Evolutionary conservation across 2,113 vertebrate genomes (phyloP).

Genomic region (Scalopus aquaticus): DNA sequence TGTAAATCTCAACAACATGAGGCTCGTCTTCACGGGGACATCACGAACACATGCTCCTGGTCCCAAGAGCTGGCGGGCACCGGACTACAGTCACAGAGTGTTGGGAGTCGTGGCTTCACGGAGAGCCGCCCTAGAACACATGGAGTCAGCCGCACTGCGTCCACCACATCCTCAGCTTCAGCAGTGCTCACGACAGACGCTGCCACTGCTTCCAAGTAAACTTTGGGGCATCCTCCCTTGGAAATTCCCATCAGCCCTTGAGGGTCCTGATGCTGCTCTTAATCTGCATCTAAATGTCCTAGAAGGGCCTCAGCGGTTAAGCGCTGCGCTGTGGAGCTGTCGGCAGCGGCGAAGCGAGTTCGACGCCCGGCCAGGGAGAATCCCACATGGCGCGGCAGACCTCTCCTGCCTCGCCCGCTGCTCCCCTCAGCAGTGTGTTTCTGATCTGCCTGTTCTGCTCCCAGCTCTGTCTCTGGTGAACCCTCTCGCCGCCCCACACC

Average conservation of each 20-base stretch:
- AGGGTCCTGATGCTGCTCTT: not conserved
- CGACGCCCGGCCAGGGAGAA: too few relatives aligned
- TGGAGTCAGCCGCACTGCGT: not conserved
- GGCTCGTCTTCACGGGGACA: not conserved
- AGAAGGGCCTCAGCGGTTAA: too few relatives aligned
- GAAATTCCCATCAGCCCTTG: not conserved
- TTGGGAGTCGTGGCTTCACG: not conserved
- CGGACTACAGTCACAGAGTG: not conserved
- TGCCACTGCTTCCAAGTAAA: not conserved
- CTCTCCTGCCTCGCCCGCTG: too few relatives aligned
- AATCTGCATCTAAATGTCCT: too few relatives aligned
- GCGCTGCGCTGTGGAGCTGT: too few relatives aligned
- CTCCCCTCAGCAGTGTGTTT: too few relatives aligned
- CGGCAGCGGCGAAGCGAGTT: too few relatives aligned
- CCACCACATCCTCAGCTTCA: not conserved
- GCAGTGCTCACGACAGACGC: not conserved
- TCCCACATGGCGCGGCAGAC: too few relatives aligned
- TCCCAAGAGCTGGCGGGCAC: not conserved
- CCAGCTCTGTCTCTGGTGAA: too few relatives aligned
- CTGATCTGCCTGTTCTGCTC: too few relatives aligned
- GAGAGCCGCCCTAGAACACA: not conserved
- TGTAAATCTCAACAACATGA: not conserved
- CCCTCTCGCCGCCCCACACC: too few relatives aligned
- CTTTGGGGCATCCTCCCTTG: not conserved
- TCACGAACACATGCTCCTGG: not conserved